These are phyloP conservation scores for Sparidentex hasta DNA, from an alignment of 2,797 vertebrate genomes.

Conservation along the genomic window DNA sequence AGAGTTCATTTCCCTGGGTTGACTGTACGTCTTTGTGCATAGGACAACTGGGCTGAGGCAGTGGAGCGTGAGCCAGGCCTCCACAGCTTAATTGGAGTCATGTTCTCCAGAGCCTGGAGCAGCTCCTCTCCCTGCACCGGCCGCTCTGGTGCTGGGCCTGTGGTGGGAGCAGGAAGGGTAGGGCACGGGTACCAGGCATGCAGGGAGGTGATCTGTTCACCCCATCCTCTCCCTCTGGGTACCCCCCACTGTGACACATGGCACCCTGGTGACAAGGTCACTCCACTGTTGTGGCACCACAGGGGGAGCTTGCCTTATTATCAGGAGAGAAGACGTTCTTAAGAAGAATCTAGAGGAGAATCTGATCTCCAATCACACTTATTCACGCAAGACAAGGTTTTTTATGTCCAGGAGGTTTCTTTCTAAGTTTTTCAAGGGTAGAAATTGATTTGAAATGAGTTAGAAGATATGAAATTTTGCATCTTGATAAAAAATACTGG, in stretches of 20 bases:
- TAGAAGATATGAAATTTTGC: not conserved
- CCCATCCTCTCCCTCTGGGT: constrained; percentile 67
- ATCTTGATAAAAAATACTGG: constrained; percentile 1
- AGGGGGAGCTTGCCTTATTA: constrained; percentile 76
- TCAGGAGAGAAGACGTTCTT: constrained; percentile 70
- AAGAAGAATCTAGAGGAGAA: constrained; percentile 70
- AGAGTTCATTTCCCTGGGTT: constrained; percentile 60
- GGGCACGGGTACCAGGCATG: constrained; percentile 65
- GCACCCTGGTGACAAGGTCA: constrained; percentile 80
- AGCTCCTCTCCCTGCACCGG: constrained; percentile 60
- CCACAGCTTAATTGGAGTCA: constrained; percentile 84
- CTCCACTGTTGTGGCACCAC: constrained; percentile 72
- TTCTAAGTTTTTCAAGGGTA: constrained; percentile 70
- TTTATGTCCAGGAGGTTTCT: constrained; percentile 69
- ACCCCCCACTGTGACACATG: constrained; percentile 74
- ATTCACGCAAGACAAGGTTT: constrained; percentile 71
- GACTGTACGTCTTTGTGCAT: constrained; percentile 55
- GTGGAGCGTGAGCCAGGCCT: constrained; percentile 68
- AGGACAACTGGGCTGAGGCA: constrained; percentile 72
- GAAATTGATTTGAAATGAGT: constrained; percentile 30
- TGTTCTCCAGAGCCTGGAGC: constrained; percentile 80
- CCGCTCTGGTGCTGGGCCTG: constrained; percentile 63
- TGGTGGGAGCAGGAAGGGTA: constrained; percentile 69
- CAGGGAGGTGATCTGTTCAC: constrained; percentile 77
- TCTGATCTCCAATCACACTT: constrained; percentile 74